Evolutionary conservation across 2,797 vertebrate species (phyloP).

Genomic region (Darevskia mixta): DNA sequence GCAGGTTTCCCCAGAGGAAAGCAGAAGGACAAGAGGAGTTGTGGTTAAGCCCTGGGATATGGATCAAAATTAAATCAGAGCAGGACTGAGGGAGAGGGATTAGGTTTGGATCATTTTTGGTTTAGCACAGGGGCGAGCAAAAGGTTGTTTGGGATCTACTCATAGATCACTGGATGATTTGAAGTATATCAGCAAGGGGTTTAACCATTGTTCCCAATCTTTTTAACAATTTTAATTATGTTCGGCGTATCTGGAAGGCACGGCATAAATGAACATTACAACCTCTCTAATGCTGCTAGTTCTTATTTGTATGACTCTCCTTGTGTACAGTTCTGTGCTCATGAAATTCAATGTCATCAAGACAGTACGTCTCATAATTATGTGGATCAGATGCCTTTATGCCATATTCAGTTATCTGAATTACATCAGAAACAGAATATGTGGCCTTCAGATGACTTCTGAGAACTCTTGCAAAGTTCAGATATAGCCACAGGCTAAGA

Average conservation of each 20-base stretch:
- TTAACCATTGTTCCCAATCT: too few relatives aligned
- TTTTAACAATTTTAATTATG: too few relatives aligned
- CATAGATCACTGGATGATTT: too few relatives aligned
- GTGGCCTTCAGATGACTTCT: constrained; percentile 14
- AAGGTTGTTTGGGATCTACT: too few relatives aligned
- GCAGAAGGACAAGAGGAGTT: too few relatives aligned
- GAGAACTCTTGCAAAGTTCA: constrained; percentile 17
- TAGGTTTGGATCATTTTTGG: too few relatives aligned
- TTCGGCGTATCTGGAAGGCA: not conserved
- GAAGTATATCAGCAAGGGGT: too few relatives aligned
- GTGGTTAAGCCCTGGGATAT: too few relatives aligned
- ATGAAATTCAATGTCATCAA: not conserved
- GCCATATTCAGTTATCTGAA: not conserved
- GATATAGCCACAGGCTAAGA: not conserved
- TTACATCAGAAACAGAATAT: constrained; percentile 17
- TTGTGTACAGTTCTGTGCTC: not conserved
- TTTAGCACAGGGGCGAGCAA: too few relatives aligned
- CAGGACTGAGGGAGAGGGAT: too few relatives aligned
- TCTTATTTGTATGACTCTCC: not conserved
- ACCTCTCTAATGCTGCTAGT: not conserved
- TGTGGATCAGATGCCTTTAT: not conserved
- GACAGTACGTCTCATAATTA: constrained; percentile 11
- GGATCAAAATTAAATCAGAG: too few relatives aligned
- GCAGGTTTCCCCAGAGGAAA: too few relatives aligned
- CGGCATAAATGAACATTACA: not conserved